Conservation (phyloP, 2,113 vertebrate species). For the Baryphthengus martii region DNA sequence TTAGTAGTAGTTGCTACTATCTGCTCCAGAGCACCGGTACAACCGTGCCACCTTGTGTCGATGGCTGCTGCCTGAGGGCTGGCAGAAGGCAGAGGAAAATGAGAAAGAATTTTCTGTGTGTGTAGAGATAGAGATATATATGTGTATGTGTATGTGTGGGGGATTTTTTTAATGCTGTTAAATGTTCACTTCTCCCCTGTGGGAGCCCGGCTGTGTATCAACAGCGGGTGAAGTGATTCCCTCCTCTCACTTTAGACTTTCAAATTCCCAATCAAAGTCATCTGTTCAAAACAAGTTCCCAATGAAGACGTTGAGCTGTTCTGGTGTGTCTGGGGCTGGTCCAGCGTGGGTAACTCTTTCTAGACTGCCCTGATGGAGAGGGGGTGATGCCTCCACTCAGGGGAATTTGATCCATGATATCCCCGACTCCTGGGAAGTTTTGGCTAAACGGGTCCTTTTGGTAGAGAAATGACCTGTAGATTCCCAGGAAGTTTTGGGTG, state of each 20-base stretch:
- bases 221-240: not conserved
- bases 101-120: not conserved
- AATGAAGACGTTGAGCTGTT: not conserved
- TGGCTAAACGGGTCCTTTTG: not conserved
- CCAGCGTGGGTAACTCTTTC: not conserved
- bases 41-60: constrained; percentile 24
- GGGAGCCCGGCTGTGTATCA: not conserved
- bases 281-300: not conserved
- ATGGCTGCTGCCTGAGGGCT: not conserved
- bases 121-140: too few relatives aligned
- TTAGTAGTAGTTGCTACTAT: too few relatives aligned
- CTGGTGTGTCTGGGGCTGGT: not conserved
- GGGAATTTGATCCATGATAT: fast-evolving
- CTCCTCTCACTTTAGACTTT: not conserved
- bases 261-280: too few relatives aligned
- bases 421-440: not conserved
- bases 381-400: not conserved
- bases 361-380: not conserved
- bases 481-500: not conserved
- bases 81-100: not conserved
- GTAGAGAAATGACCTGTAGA: not conserved
- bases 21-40: not conserved
- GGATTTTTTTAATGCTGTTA: not conserved
- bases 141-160: fast-evolving
- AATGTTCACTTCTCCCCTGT: not conserved